A percentile compares a stretch with the other conserved stretches of the same genome.
Evolutionary conservation across 2,888 invertebrate species (phyloP).

Genomic region (Pterostichus madidus): DNA sequence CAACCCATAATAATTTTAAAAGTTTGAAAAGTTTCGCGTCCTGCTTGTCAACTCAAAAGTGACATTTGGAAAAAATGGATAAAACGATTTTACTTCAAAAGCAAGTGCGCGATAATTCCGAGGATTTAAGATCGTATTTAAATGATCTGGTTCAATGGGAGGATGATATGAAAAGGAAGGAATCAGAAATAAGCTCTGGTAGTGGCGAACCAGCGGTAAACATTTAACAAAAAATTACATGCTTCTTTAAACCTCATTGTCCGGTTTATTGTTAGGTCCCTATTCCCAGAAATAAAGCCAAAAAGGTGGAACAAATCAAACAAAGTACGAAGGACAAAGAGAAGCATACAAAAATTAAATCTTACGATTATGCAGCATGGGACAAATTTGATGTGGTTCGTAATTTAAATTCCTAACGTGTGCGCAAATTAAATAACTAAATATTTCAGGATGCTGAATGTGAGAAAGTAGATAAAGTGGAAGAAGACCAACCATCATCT

Average conservation of each 20-base stretch:
- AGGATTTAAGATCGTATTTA: slow-evolving; percentile 84
- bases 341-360: slow-evolving; percentile 77
- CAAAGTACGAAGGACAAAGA: slow-evolving; percentile 65
- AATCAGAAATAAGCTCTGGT: slow-evolving; percentile 78
- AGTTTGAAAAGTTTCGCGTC: background rate
- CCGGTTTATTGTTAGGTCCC: slow-evolving; percentile 32
- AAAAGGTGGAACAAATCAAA: slow-evolving; percentile 65
- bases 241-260: slow-evolving; percentile 24
- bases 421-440: slow-evolving; percentile 49
- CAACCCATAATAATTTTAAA: background rate
- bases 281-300: slow-evolving; percentile 60
- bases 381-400: slow-evolving; percentile 85
- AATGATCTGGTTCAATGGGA: slow-evolving; percentile 87
- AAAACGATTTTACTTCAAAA: slow-evolving; percentile 83
- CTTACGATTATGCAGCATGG: slow-evolving; percentile 86
- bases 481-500: slow-evolving; percentile 76
- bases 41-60: slow-evolving; percentile 40
- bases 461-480: slow-evolving; percentile 81
- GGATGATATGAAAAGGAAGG: slow-evolving; percentile 86
- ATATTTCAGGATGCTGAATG: slow-evolving; percentile 81
- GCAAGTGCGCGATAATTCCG: slow-evolving; percentile 85
- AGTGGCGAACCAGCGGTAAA: slow-evolving; percentile 33
- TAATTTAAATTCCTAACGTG: slow-evolving; percentile 76
- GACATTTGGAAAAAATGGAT: slow-evolving; percentile 76
- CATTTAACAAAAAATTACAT: background rate